Conservation (phyloP, 2,113 vertebrate genomes). For the Empidonax traillii region DNA sequence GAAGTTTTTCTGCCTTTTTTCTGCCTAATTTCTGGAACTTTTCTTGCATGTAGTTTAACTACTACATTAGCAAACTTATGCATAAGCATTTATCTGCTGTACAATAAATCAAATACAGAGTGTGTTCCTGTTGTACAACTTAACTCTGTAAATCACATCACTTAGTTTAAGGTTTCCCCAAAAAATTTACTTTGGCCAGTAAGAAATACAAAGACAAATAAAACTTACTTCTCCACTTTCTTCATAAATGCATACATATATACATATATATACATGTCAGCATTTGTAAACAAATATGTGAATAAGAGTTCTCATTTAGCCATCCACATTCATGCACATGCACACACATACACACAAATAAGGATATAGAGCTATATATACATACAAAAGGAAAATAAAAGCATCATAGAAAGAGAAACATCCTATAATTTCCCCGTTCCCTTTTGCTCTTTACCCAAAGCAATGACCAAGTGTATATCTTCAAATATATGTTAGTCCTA, state of each 20-base stretch:
- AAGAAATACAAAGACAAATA: neutral
- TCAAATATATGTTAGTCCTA: neutral
- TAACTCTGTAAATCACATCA: neutral
- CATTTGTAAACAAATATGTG: neutral
- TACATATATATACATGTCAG: neutral
- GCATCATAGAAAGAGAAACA: neutral
- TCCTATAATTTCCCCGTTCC: neutral
- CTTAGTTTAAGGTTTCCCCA: neutral
- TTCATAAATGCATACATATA: neutral
- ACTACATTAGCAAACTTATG: neutral
- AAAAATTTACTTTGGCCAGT: neutral
- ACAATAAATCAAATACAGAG: neutral
- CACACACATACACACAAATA: neutral
- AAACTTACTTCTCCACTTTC: neutral
- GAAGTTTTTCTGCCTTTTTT: neutral
- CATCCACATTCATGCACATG: neutral
- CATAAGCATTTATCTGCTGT: neutral
- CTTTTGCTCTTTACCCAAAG: neutral
- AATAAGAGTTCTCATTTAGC: neutral
- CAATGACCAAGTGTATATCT: neutral
- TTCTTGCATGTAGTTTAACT: neutral
- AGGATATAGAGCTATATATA: neutral
- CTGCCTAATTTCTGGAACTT: neutral
- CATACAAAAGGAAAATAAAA: neutral
- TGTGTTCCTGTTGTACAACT: neutral